Conservation (phyloP, 2,797 vertebrate species). For the Sarcophilus harrisii region DNA sequence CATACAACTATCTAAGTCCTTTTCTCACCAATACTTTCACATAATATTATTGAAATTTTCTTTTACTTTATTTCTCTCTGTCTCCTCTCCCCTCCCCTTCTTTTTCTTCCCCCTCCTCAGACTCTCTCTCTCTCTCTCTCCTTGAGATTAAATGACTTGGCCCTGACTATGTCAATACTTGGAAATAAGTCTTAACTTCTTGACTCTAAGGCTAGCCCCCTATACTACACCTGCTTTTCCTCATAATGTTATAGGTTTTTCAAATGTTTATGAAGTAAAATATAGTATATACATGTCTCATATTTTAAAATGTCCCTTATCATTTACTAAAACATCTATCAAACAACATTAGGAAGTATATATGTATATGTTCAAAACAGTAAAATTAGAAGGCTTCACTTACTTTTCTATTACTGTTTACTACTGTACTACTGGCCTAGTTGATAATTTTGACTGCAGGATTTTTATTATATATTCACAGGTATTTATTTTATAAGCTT, state of each 20-base stretch:
- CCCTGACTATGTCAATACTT: background rate
- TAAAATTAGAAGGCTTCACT: slow-evolving; percentile 50
- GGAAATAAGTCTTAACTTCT: background rate
- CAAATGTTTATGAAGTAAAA: slow-evolving; percentile 17
- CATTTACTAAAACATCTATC: slow-evolving; percentile 7
- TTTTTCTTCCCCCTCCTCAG: too few species aligned
- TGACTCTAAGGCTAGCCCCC: background rate
- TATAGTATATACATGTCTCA: background rate
- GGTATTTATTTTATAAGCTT: slow-evolving; percentile 42
- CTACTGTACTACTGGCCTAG: background rate
- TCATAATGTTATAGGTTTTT: slow-evolving; percentile 9
- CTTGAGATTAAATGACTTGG: background rate
- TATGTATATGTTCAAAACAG: slow-evolving; percentile 28
- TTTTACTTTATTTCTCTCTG: too few species aligned
- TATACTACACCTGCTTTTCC: background rate
- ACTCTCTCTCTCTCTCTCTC: too few species aligned
- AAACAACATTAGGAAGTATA: slow-evolving; percentile 35
- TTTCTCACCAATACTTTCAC: slow-evolving; percentile 26
- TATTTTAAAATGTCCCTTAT: background rate
- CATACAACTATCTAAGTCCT: slow-evolving; percentile 31
- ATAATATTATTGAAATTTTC: background rate
- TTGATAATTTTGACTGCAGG: background rate
- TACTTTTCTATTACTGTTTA: slow-evolving; percentile 24
- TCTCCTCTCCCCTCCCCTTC: background rate
- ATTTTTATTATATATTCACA: slow-evolving; percentile 36